Evolutionary conservation across 2,113 vertebrate genomes (phyloP).

Genomic region (Zootoca vivipara): DNA sequence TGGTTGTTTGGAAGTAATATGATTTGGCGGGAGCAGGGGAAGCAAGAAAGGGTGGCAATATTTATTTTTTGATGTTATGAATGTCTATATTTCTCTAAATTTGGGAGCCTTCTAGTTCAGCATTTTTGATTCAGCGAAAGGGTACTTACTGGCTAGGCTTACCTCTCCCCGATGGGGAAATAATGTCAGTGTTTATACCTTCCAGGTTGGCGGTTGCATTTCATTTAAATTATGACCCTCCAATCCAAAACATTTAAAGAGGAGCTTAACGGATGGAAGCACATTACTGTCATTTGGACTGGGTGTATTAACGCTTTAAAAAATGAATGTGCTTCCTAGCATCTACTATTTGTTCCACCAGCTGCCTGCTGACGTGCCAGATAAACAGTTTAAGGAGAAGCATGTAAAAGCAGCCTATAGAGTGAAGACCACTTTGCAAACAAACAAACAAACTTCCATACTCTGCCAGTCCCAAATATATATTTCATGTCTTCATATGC

Average conservation of each 20-base stretch:
- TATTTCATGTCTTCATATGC: background rate
- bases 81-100: conserved; percentile 70
- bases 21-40: conserved; percentile 40
- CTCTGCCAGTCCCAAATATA: background rate
- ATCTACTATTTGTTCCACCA: conserved; percentile 64
- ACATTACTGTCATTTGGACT: conserved; percentile 50
- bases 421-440: background rate
- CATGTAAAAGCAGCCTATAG: conserved; percentile 55
- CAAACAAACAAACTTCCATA: background rate
- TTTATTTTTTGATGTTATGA: conserved; percentile 63
- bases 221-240: conserved; percentile 63
- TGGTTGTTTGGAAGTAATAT: conserved; percentile 60
- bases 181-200: conserved; percentile 66
- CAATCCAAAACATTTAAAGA: conserved; percentile 57
- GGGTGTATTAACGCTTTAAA: conserved; percentile 49
- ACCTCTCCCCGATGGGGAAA: conserved; percentile 57
- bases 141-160: conserved; percentile 52
- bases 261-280: conserved; percentile 56
- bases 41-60: conserved; percentile 15
- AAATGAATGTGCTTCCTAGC: conserved; percentile 55
- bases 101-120: conserved; percentile 54
- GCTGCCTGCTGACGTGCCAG: conserved; percentile 56
- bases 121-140: conserved; percentile 56
- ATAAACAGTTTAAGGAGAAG: conserved; percentile 64
- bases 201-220: conserved; percentile 58